Evolutionary conservation across 2,888 invertebrate genomes (phyloP).

Genomic region (Aporophyla nigra): DNA sequence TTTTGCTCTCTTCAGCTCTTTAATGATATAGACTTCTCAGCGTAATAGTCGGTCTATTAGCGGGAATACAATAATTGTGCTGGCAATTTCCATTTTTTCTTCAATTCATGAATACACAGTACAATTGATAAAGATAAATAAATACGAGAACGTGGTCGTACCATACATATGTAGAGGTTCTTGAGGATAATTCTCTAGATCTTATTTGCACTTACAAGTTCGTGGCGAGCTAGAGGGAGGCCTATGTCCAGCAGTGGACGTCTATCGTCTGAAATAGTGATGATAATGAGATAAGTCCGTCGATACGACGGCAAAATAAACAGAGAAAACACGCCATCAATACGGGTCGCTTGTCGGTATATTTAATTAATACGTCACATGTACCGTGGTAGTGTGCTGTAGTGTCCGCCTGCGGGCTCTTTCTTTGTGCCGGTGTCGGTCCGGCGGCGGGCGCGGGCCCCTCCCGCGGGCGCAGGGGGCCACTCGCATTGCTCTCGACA

Average conservation of each 20-base stretch:
- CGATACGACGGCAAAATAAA: background rate
- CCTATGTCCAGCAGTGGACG: too few species aligned
- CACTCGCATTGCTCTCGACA: background rate
- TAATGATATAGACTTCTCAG: background rate
- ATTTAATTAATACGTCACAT: slow-evolving; percentile 44
- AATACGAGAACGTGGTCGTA: too few species aligned
- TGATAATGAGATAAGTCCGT: background rate
- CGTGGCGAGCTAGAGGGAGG: too few species aligned
- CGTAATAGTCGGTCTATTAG: background rate
- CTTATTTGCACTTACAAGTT: background rate
- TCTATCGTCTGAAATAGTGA: too few species aligned
- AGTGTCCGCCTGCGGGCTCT: slow-evolving; percentile 7
- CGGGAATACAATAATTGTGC: background rate
- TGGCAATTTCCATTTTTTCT: background rate
- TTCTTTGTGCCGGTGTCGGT: background rate
- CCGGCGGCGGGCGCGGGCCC: background rate
- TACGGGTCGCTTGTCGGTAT: slow-evolving; percentile 1
- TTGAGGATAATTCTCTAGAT: background rate
- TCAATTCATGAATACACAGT: background rate
- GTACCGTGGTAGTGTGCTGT: background rate
- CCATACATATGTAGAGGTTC: too few species aligned
- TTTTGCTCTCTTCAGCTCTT: background rate
- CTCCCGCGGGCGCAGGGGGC: background rate
- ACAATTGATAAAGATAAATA: background rate
- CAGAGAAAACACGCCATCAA: slow-evolving; percentile 7